phyloP scores from a whole-genome alignment of 1,140 invertebrate genomes.

The Atta texana region DNA sequence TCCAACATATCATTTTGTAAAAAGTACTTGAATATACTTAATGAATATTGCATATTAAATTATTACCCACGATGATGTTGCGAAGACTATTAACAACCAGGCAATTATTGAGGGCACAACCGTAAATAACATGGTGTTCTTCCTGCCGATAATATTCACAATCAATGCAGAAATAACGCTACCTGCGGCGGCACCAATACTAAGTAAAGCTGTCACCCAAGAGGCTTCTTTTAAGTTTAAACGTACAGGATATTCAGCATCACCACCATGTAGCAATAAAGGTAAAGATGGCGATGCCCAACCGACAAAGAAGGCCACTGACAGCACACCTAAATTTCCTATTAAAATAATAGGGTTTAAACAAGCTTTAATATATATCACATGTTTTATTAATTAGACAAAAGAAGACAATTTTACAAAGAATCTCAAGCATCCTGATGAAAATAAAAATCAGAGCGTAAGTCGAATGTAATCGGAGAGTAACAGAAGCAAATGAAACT shows the following conservation, averaged over 20 bases:
- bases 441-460: no score
- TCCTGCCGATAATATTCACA: conserved; percentile 87
- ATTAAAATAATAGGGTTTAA: conserved; percentile 24
- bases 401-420: neutral
- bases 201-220: conserved; percentile 65
- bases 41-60: neutral
- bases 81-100: conserved; percentile 88
- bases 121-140: conserved; percentile 88
- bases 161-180: conserved; percentile 16
- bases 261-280: conserved; percentile 13
- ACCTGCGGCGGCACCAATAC: conserved; percentile 36
- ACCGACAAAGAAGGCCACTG: conserved; percentile 51
- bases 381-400: conserved; percentile 1
- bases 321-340: conserved; percentile 66
- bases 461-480: no score
- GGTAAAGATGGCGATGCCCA: conserved; percentile 70
- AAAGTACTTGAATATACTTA: neutral
- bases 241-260: conserved; percentile 42
- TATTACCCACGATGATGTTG: conserved; percentile 82
- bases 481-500: no score
- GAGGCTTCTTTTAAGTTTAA: conserved; percentile 51
- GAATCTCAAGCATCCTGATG: no score
- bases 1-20: neutral
- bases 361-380: neutral
- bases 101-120: conserved; percentile 88